Evolutionary conservation across 92 coral and sea anemone species (phyloP).

Genomic region (Phenganax marumi): DNA sequence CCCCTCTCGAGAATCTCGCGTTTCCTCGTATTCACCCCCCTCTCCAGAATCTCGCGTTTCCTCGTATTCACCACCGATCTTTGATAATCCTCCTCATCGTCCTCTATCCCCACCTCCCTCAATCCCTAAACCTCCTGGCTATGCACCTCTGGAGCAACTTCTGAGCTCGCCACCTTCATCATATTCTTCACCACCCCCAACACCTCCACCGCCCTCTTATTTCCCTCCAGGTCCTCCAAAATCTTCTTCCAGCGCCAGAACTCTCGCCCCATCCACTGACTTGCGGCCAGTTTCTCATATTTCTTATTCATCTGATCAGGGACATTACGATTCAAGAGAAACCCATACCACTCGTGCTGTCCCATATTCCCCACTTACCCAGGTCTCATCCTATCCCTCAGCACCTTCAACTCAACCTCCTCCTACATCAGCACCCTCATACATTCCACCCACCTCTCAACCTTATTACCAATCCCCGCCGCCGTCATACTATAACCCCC

Average conservation of each 20-base stretch:
- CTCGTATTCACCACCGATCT: neutral
- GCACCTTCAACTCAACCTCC: conserved; percentile 25
- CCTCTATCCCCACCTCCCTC: conserved; percentile 23
- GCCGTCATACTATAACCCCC: neutral
- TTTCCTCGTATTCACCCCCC: neutral
- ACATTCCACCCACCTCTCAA: conserved; percentile 19
- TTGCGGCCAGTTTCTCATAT: neutral
- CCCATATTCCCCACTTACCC: neutral
- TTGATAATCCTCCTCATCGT: conserved; percentile 10
- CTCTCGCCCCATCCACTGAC: conserved; percentile 2
- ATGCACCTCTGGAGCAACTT: neutral
- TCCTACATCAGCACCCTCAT: neutral
- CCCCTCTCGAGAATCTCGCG: neutral
- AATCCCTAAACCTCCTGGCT: conserved; percentile 9
- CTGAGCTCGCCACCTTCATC: neutral
- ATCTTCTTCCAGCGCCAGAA: neutral
- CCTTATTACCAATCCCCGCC: conserved; percentile 1
- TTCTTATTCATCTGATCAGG: neutral
- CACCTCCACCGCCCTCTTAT: neutral
- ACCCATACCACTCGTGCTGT: neutral
- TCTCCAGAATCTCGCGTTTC: neutral
- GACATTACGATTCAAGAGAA: neutral
- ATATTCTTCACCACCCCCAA: conserved; percentile 17
- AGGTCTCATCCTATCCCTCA: neutral
- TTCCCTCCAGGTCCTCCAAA: neutral